Evolutionary conservation across 2,797 vertebrate genomes (phyloP), one percentile per base, ranked within the genome.

Genomic region (Diceros bicornis): DNA sequence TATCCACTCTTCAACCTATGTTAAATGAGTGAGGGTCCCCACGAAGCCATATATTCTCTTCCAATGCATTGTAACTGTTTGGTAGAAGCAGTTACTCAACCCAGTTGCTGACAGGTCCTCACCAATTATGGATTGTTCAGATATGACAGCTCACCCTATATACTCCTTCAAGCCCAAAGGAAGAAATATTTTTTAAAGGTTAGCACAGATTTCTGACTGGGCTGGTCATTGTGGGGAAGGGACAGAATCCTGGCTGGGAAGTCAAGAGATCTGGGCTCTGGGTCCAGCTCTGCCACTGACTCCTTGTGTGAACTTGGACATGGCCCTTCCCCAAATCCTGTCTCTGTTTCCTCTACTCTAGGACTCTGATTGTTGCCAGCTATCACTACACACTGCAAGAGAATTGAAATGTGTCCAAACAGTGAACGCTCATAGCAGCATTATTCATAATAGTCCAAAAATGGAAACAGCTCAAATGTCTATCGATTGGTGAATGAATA

Each of bases 21-120:
- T 68, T 92, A 93, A 96, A 78, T 94, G 95, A 98, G 55, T 92
- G 47, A 97, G 59, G 10, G 81, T 97, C 92, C 95, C 92, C 59
- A 68, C 85, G 92, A 96, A 97, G 74, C 95, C 93, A 95, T 94
- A 25, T 10, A 68, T 96, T 96, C 20, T 75, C 79, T 87, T 96
- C 27, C 68, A 71, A 55, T 95, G 71, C 29, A 41, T 89, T 89
- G 37, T 86, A 91, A 72, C 47, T 74, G 20, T 96, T 96, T 83
- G 27, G 20, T 47, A 89, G 74, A 86, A 91, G 82, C 83, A 90
- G 13, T 96, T 91, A 75, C 7, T 97, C 92, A 96, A 89, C 59
- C 17, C 34, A 66, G 52, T 82, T 89, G n/a, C 75, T 97, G 95
- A 95, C 71, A 94, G 77, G 57, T 37, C 81, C 25, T 97, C 62